Base-by-base conservation (phyloP, 2,888 invertebrate genomes). In the Perizoma flavofasciatum region DNA sequence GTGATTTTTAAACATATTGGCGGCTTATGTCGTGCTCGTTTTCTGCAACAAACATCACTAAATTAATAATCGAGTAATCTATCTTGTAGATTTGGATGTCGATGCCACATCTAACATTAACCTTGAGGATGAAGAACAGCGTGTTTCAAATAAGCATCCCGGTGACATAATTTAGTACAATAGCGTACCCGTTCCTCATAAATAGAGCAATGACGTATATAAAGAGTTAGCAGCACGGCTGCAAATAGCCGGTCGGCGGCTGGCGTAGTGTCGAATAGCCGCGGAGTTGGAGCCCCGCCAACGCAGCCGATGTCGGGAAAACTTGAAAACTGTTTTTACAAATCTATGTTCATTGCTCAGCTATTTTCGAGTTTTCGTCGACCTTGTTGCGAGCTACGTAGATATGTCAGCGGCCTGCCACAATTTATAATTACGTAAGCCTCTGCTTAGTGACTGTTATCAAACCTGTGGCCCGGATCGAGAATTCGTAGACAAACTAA, bases 1-100 rank as follows among this genome's bases (percentile, higher is more conserved):
- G 93, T 97, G 97, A 92, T 93, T 96, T 94, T 96, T 97, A 93
- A 97, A 96, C 96, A 97, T 96, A 94, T 95, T 96, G 94, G 91
- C 93, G 86, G 92, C 88, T 93, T 94, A 93, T 94, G 94, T 93
- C 91, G 93, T 93, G 94, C 94, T 96, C 96, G 96, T 96, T 94
- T 94, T 95, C 96, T 96, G 92, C 59, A 90, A 91, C 76, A 81
- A 86, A 82, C 72, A 55, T 47, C 50, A 49, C 47, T 33, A 22
- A 54, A 52, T 67, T 60, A 49, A 64, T 44, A 10, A 55, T 62
- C 40, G 50, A 50, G 11, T 58, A 46, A 56, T 40, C 55, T 46
- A 48, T 40, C 33, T 9, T 22, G 7, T 41, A 37, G 47, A 35
- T 49, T 59, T 50, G 40, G 43, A 49, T 61, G 63, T 66, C 58